A percentile compares a stretch with the other conserved stretches of the same genome.
Conservation (phyloP, 2,113 vertebrate genomes). For the Neopipo cinnamomea region DNA sequence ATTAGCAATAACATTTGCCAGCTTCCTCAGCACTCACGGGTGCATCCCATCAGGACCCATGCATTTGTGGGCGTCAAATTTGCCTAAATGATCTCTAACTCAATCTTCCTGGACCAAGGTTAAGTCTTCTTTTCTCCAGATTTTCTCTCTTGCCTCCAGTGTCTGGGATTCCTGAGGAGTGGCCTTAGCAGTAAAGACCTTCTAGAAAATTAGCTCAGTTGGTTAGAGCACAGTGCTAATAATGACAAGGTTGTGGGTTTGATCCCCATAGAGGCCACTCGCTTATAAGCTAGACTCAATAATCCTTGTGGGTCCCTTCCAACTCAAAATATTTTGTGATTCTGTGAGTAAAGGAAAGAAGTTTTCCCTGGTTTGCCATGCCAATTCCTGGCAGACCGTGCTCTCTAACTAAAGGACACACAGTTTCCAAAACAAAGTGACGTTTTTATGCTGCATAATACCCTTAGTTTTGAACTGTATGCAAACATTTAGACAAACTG, state of each 20-base stretch:
- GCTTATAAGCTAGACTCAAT: neutral
- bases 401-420: neutral
- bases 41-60: neutral
- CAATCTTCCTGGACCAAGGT: neutral
- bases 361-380: neutral
- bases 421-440: neutral
- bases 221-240: neutral
- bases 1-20: neutral
- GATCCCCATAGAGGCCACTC: neutral
- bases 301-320: neutral
- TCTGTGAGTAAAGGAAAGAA: neutral
- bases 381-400: neutral
- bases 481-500: neutral
- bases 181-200: neutral
- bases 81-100: neutral
- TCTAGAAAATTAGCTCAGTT: neutral
- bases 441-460: neutral
- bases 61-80: neutral
- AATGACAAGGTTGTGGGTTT: neutral
- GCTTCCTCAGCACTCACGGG: neutral
- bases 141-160: neutral
- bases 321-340: neutral
- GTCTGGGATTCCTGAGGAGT: neutral
- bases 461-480: neutral
- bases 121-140: neutral